Conservation (phyloP, 2,113 vertebrate species). For the Vombatus ursinus region DNA sequence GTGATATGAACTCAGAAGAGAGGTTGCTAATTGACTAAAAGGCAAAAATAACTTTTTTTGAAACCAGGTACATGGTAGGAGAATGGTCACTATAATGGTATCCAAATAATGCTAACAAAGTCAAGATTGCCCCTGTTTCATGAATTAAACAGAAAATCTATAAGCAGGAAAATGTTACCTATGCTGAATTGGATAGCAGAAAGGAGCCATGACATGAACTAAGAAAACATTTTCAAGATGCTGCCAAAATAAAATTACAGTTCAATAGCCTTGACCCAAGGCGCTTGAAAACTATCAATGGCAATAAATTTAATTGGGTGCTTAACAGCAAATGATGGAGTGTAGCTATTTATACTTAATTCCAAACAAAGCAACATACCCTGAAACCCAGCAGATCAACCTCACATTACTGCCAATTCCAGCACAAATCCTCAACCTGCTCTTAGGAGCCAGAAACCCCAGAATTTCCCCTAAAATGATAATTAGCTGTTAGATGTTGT, state of each 20-base stretch:
- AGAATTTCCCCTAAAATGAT: conserved; percentile 4
- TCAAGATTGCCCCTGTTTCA: neutral
- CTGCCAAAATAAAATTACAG: conserved; percentile 67
- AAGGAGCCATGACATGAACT: conserved; percentile 23
- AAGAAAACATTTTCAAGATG: conserved; percentile 44
- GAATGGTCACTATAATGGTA: neutral
- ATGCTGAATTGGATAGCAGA: conserved; percentile 10
- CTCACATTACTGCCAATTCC: neutral
- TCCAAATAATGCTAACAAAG: neutral
- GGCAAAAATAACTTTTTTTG: neutral
- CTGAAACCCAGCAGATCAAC: conserved; percentile 25
- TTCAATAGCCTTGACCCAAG: conserved; percentile 43
- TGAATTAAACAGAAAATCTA: conserved; percentile 27
- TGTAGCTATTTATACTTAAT: conserved; percentile 46
- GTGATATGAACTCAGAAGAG: neutral
- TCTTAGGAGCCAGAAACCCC: conserved; percentile 24
- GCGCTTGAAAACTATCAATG: conserved; percentile 51
- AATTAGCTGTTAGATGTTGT: neutral
- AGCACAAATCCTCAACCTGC: neutral
- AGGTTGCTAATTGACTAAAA: conserved; percentile 5
- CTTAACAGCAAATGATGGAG: conserved; percentile 57
- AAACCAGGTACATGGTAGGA: neutral
- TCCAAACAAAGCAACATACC: conserved; percentile 42
- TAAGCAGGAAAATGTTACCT: neutral
- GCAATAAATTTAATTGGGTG: conserved; percentile 56